These are phyloP conservation scores for Ailurus styani DNA, from an alignment of 2,113 vertebrate genomes.

Conservation along the genomic window DNA sequence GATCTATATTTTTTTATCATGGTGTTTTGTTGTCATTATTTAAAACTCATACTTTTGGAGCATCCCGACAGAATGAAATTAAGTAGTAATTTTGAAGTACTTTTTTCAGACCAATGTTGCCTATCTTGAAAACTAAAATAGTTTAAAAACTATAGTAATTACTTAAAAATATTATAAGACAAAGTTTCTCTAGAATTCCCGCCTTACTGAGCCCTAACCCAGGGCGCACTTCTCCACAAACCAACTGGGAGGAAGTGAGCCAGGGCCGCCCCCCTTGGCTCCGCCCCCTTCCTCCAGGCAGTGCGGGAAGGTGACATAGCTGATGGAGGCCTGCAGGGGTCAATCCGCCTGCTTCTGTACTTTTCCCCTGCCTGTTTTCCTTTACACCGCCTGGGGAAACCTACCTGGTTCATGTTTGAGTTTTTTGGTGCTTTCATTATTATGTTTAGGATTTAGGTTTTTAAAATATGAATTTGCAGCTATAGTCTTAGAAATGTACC, in stretches of 20 bases:
- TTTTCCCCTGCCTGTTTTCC: accelerated
- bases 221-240: accelerated
- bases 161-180: neutral
- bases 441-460: neutral
- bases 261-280: accelerated
- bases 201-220: neutral
- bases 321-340: accelerated
- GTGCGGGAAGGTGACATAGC: neutral
- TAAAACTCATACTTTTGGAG: neutral
- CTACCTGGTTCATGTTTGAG: neutral
- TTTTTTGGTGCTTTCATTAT: neutral
- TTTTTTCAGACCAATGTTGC: neutral
- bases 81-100: neutral
- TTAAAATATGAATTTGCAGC: neutral
- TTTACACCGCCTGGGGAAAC: accelerated
- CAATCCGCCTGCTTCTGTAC: accelerated
- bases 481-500: neutral
- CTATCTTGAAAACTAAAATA: neutral
- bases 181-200: accelerated
- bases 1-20: neutral
- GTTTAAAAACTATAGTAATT: neutral
- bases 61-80: neutral
- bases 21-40: neutral
- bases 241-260: neutral
- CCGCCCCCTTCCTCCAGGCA: neutral